Evolutionary conservation across 2,888 invertebrate species (phyloP), one percentile per base, ranked within the genome.

Genomic region (Aporophyla nigra): DNA sequence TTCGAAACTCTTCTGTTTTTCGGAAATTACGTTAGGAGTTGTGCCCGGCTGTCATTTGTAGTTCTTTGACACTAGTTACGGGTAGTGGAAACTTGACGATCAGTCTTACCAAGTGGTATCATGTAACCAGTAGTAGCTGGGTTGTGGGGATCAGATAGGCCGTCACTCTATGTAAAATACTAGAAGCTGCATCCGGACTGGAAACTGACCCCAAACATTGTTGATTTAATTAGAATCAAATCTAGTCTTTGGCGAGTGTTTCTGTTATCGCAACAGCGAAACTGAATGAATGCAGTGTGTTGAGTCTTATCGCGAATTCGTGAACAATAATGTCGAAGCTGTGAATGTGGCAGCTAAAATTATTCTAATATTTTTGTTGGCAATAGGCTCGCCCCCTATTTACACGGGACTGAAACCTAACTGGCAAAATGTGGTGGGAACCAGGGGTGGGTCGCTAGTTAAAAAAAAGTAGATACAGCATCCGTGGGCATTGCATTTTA

Each of bases 231-330:
- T 33, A 2, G 21, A 59, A 72, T 58, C 24, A 46, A 62, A 40
- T 27, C 43, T 27, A 70, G 61, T n/a, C 40, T n/a, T 14, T 21
- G 16, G 27, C 43, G 43, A 53, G 53, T 46, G 56, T 68, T 61
- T 46, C 53, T 69, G 58, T 24, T 76, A 82, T 82, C 66, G 51
- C 49, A 56, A 62, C n/a, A 21, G 14, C 56, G 14, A 14, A 21
- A 74, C 59, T 82, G 46, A 65, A 74, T 74, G 9, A 82, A 54
- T 19, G 59, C 76, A 75, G 53, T 66, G 82, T 43, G 76, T 61
- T 53, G 14, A 43, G 21, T 51, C 49, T 76, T 82, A 76, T 74
- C 63, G 51, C 10, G 10, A 65, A 74, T 53, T 65, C 9, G 33
- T 24, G 16, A 54, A 27, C 27, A 24, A 21, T 61, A 33, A 21